phyloP scores from a whole-genome alignment of 2,888 invertebrate genomes.

The Quadroppia sp. region DNA sequence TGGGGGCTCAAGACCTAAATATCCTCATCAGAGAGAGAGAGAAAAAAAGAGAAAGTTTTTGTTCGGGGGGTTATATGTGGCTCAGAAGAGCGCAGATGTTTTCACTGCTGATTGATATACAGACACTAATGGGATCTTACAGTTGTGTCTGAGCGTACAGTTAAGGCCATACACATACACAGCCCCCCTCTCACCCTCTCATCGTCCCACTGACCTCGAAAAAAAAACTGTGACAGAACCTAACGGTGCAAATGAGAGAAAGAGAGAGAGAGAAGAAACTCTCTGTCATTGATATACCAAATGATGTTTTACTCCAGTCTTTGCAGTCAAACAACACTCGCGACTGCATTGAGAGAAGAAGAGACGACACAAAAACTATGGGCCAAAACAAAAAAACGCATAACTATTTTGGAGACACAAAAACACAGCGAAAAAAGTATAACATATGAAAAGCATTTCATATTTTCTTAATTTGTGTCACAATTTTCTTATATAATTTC shows the following conservation, averaged over 20 bases:
- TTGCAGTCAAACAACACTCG: not conserved
- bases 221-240: not conserved
- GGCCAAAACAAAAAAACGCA: too few species aligned
- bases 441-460: too few species aligned
- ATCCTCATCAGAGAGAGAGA: not conserved
- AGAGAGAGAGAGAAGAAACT: not conserved
- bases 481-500: too few species aligned
- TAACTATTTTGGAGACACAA: too few species aligned
- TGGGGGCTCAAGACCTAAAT: constrained; percentile 24
- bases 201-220: constrained; percentile 37
- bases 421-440: too few species aligned
- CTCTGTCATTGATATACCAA: constrained; percentile 2
- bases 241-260: constrained; percentile 21
- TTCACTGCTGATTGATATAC: constrained; percentile 1
- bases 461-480: too few species aligned
- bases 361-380: too few species aligned
- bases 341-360: not conserved
- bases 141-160: not conserved
- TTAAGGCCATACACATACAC: not conserved
- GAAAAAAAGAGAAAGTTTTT: constrained; percentile 34
- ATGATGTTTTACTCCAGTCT: not conserved
- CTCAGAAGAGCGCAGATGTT: constrained; percentile 10
- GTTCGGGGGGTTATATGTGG: not conserved
- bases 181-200: constrained; percentile 34
- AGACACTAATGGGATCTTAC: not conserved